Evolutionary conservation across 2,888 invertebrate genomes (phyloP).

Genomic region (Stictocephala bisonia): DNA sequence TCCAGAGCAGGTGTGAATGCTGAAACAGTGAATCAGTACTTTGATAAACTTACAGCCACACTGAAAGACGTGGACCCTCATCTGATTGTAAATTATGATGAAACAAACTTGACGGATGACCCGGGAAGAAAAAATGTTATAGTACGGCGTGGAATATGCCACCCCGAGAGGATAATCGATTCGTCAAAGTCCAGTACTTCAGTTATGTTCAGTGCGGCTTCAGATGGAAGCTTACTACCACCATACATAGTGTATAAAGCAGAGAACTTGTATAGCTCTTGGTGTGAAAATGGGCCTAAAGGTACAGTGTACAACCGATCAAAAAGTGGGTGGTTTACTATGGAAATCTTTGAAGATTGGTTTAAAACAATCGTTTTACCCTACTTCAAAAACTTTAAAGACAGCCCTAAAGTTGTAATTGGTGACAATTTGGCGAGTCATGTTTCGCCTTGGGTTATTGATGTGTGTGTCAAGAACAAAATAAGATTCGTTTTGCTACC

Average conservation of each 20-base stretch:
- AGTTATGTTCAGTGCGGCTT: conserved; percentile 61
- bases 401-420: conserved; percentile 55
- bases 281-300: conserved; percentile 62
- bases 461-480: neutral
- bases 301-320: conserved; percentile 61
- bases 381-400: conserved; percentile 22
- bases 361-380: conserved; percentile 52
- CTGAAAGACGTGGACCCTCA: conserved; percentile 52
- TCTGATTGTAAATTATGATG: conserved; percentile 58
- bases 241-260: conserved; percentile 62
- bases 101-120: conserved; percentile 62
- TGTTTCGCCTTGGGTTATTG: conserved; percentile 54
- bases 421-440: conserved; percentile 61
- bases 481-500: too few relatives aligned
- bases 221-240: conserved; percentile 60
- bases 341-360: conserved; percentile 60
- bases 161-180: conserved; percentile 41
- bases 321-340: conserved; percentile 62
- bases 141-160: conserved; percentile 25
- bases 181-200: conserved; percentile 58
- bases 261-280: conserved; percentile 60
- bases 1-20: conserved; percentile 47
- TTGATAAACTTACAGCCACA: conserved; percentile 50
- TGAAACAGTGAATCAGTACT: conserved; percentile 53
- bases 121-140: conserved; percentile 56